These are phyloP conservation scores for Gulo gulo DNA, from an alignment of 2,113 vertebrate species.

Conservation along the genomic window DNA sequence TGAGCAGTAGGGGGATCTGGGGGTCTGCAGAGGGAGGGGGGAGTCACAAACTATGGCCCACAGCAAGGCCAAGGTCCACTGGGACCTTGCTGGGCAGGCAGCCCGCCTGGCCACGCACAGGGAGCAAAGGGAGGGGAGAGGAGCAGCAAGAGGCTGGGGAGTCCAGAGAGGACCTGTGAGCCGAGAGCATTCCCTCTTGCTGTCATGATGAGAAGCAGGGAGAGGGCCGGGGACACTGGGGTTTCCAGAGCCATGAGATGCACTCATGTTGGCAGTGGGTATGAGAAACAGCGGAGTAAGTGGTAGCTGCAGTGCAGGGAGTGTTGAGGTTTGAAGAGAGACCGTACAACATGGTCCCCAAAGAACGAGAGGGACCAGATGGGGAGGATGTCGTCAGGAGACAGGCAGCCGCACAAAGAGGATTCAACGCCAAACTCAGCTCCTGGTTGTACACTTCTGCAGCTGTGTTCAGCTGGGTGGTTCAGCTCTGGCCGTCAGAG, in stretches of 20 bases:
- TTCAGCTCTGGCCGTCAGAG: no score
- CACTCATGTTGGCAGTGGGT: neutral
- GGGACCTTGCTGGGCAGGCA: neutral
- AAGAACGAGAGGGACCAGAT: fast-evolving
- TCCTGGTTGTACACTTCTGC: neutral
- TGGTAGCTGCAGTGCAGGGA: neutral
- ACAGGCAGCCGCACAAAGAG: fast-evolving
- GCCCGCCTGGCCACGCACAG: neutral
- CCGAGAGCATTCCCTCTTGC: neutral
- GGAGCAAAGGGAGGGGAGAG: neutral
- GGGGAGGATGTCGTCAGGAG: neutral
- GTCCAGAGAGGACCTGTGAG: fast-evolving
- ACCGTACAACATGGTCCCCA: neutral
- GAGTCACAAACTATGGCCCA: fast-evolving
- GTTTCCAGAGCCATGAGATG: neutral
- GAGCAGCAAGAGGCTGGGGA: neutral
- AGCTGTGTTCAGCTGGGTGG: neutral
- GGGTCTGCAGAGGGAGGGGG: neutral
- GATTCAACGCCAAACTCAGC: neutral
- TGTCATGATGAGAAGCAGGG: neutral
- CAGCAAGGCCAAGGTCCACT: neutral
- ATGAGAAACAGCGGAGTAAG: neutral
- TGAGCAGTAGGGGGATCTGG: neutral
- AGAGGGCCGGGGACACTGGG: neutral
- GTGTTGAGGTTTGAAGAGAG: neutral